Base-by-base conservation (phyloP, 2,888 invertebrate genomes). In the Embidobia sp. region DNA sequence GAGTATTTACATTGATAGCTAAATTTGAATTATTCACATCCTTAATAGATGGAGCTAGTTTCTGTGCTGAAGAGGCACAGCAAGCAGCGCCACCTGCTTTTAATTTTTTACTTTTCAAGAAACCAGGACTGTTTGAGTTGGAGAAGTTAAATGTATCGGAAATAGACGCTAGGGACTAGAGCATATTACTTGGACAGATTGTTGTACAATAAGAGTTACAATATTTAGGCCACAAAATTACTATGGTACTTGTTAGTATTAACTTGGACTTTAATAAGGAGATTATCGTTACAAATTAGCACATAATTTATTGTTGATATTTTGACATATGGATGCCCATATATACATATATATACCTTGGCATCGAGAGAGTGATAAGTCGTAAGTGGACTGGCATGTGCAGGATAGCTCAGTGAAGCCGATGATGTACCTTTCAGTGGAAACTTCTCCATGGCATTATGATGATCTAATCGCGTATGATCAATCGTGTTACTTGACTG, bases 361-460 rank as follows among this genome's bases (percentile, higher is more conserved):
- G 86, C 87, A 84, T 88, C 87, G 78, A 89, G 86, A 59, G 89
- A 87, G 78, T 85, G 86, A 85, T 89, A 89, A 77, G 85, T 86
- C 61, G 88, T 87, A 74, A 86, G 84, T 35, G 85, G 79, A 77
- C 82, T 84, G 75, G 85, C 81, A 81, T 86, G 84, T 81, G 84
- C 81, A 73, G 85, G 83, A 67, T 83, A 80, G 66, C 83, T 84
- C 78, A 86, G 82, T 77, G 84, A 83, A 72, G 85, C 80, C 73
- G 86, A 81, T 74, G 84, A 80, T 75, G 88, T 88, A 81, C 92
- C 92, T 90, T 93, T 94, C 87, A 94, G 90, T 88, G 94, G 94
- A 90, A 92, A 93, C 90, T 93, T 94, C 92, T 94, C 94, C 94
- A 94, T 94, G 85, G 87, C 84, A 89, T 88, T 79, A 80, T 84